A percentile compares a stretch with the other conserved stretches of the same genome.
phyloP scores from a whole-genome alignment of 2,888 invertebrate species.

The Lissonota sp. region DNA sequence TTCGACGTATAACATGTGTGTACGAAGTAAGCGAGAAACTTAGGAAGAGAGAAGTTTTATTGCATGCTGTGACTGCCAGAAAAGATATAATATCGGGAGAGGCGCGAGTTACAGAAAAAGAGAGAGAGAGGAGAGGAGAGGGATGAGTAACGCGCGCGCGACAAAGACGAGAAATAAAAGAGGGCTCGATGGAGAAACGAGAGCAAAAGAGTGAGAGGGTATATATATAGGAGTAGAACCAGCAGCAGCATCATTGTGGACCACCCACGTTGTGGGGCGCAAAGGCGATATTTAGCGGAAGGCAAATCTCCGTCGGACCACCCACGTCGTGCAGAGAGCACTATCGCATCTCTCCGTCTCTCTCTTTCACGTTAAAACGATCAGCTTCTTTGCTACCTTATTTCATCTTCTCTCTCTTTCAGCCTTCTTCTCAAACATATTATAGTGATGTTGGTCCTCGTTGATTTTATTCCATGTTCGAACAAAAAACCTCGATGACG shows the following conservation, averaged over 20 bases:
- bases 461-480: background rate
- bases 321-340: conserved; percentile 76
- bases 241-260: conserved; percentile 66
- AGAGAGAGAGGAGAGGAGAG: conserved; percentile 5
- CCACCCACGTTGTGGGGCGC: conserved; percentile 83
- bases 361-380: conserved; percentile 65
- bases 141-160: conserved; percentile 16
- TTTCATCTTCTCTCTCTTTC: conserved; percentile 66
- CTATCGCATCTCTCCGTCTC: conserved; percentile 58
- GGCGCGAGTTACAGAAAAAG: conserved; percentile 32
- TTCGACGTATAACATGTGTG: background rate
- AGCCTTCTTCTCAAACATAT: background rate
- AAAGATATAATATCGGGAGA: conserved; percentile 43
- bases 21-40: background rate
- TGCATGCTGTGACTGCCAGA: background rate
- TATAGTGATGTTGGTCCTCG: too few species aligned
- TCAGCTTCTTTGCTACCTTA: conserved; percentile 77
- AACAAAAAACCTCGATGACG: conserved; percentile 38
- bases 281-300: conserved; percentile 83
- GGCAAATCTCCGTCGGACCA: conserved; percentile 82
- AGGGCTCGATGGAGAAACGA: conserved; percentile 16
- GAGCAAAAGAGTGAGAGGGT: conserved; percentile 33
- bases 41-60: background rate
- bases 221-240: conserved; percentile 49
- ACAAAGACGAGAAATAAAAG: background rate